Conservation (phyloP, 1,140 invertebrate genomes). For the Neelides sp. region DNA sequence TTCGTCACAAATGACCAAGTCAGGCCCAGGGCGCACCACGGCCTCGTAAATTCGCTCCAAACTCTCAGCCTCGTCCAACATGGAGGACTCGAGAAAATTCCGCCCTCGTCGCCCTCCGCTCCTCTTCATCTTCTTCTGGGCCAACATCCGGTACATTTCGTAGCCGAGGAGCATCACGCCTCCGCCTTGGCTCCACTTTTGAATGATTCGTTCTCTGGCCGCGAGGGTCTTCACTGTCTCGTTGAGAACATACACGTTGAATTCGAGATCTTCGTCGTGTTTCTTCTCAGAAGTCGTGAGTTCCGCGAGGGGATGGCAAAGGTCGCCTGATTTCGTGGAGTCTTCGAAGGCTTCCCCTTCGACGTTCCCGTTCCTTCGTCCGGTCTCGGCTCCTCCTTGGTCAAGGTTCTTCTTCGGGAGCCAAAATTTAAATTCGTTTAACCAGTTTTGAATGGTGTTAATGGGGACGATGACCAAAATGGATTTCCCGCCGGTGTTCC, state of each 20-base stretch:
- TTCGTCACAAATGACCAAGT: constrained; percentile 89
- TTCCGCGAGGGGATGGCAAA: too few species aligned
- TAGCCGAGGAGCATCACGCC: constrained; percentile 96
- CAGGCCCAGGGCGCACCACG: constrained; percentile 80
- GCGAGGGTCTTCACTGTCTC: constrained; percentile 85
- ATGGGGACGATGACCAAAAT: constrained; percentile 96
- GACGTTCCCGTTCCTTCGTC: background rate
- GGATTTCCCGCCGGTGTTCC: constrained; percentile 72
- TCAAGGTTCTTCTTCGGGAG: constrained; percentile 45
- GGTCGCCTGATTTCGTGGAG: background rate
- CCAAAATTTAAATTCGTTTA: constrained; percentile 96
- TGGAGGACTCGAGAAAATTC: constrained; percentile 30
- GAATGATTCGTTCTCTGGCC: constrained; percentile 56
- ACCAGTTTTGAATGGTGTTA: constrained; percentile 98
- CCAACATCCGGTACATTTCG: constrained; percentile 83
- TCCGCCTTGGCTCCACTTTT: constrained; percentile 70
- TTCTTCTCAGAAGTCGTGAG: background rate
- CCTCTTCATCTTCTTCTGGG: constrained; percentile 47
- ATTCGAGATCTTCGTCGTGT: constrained; percentile 40
- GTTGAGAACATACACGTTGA: constrained; percentile 78
- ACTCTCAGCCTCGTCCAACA: constrained; percentile 36
- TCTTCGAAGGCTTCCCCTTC: background rate
- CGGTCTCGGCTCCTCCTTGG: background rate
- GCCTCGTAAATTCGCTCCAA: constrained; percentile 58
- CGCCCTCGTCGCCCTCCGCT: constrained; percentile 33